Evolutionary conservation across 1,140 invertebrate genomes (phyloP).

Genomic region (Drosophila eugracilis): DNA sequence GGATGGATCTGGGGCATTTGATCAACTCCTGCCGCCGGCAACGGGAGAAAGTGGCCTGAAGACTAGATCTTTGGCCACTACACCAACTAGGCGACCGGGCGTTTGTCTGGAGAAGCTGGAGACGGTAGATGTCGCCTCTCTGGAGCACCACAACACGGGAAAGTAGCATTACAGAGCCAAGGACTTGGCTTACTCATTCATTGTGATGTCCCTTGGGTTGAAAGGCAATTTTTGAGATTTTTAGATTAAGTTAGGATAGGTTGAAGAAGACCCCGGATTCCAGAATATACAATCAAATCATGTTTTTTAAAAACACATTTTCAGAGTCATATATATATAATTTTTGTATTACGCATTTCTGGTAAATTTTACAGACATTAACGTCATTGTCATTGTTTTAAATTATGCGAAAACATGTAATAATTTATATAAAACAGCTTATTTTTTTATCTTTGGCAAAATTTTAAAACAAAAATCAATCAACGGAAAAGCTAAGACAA

Average conservation of each 20-base stretch:
- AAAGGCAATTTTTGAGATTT: constrained; percentile 29
- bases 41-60: constrained; percentile 4
- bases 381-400: too few relatives aligned
- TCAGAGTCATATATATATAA: too few relatives aligned
- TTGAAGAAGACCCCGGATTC: background rate
- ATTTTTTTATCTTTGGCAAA: too few relatives aligned
- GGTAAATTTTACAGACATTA: too few relatives aligned
- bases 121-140: constrained; percentile 52
- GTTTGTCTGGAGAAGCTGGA: constrained; percentile 59
- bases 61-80: constrained; percentile 57
- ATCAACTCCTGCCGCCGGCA: constrained; percentile 31
- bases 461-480: too few relatives aligned
- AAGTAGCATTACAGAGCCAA: background rate
- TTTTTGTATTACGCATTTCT: too few relatives aligned
- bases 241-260: constrained; percentile 26
- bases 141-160: constrained; percentile 17
- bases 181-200: constrained; percentile 10
- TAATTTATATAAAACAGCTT: too few relatives aligned
- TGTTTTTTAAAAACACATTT: background rate
- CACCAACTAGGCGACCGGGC: constrained; percentile 44
- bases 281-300: background rate
- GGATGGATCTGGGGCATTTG: constrained; percentile 33
- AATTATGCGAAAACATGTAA: too few relatives aligned
- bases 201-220: constrained; percentile 35
- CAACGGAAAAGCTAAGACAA: background rate